Conservation (phyloP, 2,888 invertebrate genomes). For the Pachycephus smyrnensis region DNA sequence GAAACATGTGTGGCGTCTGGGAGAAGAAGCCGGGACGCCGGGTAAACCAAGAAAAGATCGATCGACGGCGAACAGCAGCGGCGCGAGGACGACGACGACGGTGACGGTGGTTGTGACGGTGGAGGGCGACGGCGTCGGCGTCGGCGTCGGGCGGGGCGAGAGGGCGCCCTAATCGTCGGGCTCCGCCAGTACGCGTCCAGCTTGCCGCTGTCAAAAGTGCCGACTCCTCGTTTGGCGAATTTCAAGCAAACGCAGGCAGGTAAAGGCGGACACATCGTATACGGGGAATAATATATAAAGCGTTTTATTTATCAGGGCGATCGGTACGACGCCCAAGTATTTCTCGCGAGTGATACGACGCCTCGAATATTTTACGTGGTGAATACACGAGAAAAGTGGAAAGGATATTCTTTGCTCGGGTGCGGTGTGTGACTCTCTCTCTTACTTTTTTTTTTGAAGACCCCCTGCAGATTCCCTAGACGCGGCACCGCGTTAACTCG, state of each 20-base stretch:
- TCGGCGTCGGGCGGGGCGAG: conserved; percentile 71
- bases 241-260: background rate
- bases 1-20: background rate
- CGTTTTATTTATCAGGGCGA: background rate
- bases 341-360: background rate
- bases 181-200: conserved; percentile 69
- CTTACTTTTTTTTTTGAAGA: conserved; percentile 1
- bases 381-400: background rate
- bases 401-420: conserved; percentile 17
- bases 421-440: conserved; percentile 23
- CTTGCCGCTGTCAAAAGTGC: conserved; percentile 57
- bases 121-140: conserved; percentile 68
- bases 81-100: conserved; percentile 6
- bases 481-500: conserved; percentile 20
- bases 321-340: background rate
- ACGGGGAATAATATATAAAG: background rate
- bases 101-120: background rate
- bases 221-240: conserved; percentile 11
- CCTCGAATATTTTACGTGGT: background rate
- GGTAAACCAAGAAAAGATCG: conserved; percentile 19
- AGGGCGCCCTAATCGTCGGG: conserved; percentile 72
- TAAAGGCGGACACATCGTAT: background rate
- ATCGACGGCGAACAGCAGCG: conserved; percentile 11
- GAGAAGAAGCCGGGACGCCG: conserved; percentile 3
- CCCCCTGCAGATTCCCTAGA: background rate